A percentile compares a stretch with the other conserved stretches of the same genome.
Evolutionary conservation across 2,113 vertebrate species (phyloP).

Genomic region (Microtus montanus): DNA sequence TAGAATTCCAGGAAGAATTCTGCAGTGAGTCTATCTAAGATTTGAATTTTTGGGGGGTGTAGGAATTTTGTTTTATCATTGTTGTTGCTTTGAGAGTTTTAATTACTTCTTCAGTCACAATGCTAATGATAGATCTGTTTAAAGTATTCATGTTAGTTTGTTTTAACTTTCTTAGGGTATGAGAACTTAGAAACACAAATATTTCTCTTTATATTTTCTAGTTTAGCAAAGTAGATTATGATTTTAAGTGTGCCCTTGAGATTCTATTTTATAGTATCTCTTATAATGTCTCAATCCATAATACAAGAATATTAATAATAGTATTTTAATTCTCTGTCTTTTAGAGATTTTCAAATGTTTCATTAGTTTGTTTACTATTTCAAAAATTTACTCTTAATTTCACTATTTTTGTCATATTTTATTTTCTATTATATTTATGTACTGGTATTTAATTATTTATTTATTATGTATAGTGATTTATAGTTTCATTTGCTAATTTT

Average conservation of each 20-base stretch:
- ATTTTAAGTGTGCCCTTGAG: neutral
- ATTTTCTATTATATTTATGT: neutral
- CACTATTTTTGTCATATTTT: neutral
- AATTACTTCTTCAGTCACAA: neutral
- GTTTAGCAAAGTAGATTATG: neutral
- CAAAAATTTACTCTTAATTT: neutral
- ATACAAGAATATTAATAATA: too few species aligned
- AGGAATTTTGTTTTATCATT: neutral
- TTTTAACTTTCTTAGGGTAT: neutral
- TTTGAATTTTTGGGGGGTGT: neutral
- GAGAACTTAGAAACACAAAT: neutral
- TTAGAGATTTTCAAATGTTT: neutral
- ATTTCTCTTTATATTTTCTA: neutral
- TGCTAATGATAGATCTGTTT: neutral
- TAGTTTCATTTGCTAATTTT: neutral
- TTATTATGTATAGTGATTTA: too few species aligned
- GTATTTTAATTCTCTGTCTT: neutral
- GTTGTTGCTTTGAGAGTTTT: neutral
- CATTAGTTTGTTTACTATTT: neutral
- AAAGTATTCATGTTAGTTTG: neutral
- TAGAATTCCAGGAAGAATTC: neutral
- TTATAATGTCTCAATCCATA: neutral
- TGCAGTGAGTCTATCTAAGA: too few species aligned
- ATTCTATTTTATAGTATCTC: neutral
- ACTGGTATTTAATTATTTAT: neutral